Percentiles rank a stretch among this genome's conserved stretches.
Conservation (phyloP, 2,797 vertebrate species). For the Pipistrellus kuhlii region DNA sequence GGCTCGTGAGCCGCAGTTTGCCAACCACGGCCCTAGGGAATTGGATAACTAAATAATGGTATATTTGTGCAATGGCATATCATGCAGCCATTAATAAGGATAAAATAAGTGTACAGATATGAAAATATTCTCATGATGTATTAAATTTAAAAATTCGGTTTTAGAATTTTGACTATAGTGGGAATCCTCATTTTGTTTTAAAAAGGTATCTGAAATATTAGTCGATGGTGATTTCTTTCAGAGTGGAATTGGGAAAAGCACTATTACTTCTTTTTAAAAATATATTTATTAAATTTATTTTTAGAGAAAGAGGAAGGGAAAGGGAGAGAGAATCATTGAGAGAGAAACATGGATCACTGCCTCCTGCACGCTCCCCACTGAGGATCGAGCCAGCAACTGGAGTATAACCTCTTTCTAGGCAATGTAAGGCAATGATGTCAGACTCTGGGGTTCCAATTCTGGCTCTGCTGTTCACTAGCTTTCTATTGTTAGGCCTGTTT, state of each 20-base stretch:
- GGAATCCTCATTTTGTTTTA: not conserved
- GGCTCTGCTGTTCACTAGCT: slow-evolving; percentile 14
- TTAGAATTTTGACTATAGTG: not conserved
- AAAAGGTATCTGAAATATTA: not conserved
- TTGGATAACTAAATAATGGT: not conserved
- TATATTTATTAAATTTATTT: not conserved
- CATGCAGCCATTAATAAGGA: not conserved
- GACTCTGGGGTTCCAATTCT: not conserved
- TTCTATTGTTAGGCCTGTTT: not conserved
- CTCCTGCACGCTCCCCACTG: not conserved
- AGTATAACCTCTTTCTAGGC: not conserved
- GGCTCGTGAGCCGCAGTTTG: too few species aligned
- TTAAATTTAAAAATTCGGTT: not conserved
- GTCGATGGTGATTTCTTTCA: not conserved
- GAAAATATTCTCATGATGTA: not conserved
- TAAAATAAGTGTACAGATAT: not conserved
- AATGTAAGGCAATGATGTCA: not conserved
- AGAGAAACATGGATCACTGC: not conserved
- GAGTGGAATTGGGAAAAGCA: not conserved
- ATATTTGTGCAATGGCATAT: not conserved
- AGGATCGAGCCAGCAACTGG: not conserved
- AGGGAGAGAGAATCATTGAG: not conserved
- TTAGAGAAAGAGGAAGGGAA: not conserved
- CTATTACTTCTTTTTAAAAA: not conserved
- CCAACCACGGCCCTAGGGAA: not conserved